phyloP scores from a whole-genome alignment of 2,797 vertebrate species.

The Chelon labrosus region DNA sequence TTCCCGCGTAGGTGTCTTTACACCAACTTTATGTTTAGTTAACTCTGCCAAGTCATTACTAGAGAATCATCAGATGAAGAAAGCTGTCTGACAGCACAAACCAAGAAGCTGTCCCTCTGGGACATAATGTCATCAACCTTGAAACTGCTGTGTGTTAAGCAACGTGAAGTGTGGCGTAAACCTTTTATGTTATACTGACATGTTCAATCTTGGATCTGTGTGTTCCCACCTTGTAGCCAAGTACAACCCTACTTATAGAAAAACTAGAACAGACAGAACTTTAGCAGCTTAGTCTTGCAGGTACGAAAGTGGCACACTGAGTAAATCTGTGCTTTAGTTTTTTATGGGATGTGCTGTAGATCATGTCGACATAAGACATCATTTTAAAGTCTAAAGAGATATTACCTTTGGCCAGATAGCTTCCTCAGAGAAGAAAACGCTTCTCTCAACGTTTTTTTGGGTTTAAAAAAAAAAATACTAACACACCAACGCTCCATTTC shows the following conservation, averaged over 20 bases:
- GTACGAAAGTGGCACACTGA: not conserved
- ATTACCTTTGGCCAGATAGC: slow-evolving; percentile 35
- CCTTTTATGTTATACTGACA: slow-evolving; percentile 34
- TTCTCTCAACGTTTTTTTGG: slow-evolving; percentile 35
- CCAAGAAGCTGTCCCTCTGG: slow-evolving; percentile 13
- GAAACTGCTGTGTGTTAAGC: slow-evolving; percentile 43
- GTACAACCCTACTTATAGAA: slow-evolving; percentile 21
- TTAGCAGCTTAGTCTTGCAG: not conserved
- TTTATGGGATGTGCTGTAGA: slow-evolving; percentile 32
- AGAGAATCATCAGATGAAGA: not conserved
- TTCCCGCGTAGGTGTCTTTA: slow-evolving; percentile 24
- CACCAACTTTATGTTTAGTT: not conserved
- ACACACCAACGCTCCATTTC: slow-evolving; percentile 20
- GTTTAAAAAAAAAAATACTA: slow-evolving; percentile 11
- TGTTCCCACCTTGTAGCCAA: slow-evolving; percentile 46
- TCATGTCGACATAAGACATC: slow-evolving; percentile 14
- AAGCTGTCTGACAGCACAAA: slow-evolving; percentile 1
- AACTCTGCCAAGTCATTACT: not conserved
- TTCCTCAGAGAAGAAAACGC: slow-evolving; percentile 25
- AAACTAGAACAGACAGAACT: not conserved
- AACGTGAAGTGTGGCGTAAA: slow-evolving; percentile 28
- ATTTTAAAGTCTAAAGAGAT: slow-evolving; percentile 32
- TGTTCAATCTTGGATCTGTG: slow-evolving; percentile 44
- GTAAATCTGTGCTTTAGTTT: slow-evolving; percentile 8
- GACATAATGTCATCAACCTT: slow-evolving; percentile 25